These are phyloP conservation scores for Chironomus tepperi DNA, from an alignment of 1,140 invertebrate genomes.

Conservation along the genomic window DNA sequence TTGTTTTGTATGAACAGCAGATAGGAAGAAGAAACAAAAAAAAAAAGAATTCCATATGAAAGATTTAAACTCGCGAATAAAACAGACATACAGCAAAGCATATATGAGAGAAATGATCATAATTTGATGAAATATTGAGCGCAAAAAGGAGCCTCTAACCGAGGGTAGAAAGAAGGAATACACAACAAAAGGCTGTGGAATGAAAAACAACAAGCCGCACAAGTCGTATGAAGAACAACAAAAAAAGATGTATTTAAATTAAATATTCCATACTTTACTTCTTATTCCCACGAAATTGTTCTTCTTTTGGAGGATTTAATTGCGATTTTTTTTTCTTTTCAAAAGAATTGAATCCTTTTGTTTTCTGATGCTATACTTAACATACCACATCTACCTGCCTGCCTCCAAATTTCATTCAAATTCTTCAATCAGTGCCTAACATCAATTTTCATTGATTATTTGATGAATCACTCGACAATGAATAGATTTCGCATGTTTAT, in stretches of 20 bases:
- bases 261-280: neutral
- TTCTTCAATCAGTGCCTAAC: neutral
- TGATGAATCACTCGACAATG: neutral
- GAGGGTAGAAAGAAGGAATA: neutral
- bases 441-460: no score
- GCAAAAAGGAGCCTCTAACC: neutral
- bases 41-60: neutral
- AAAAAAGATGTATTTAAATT: conserved; percentile 2
- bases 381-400: neutral
- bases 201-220: conserved; percentile 18
- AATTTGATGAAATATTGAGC: conserved; percentile 20
- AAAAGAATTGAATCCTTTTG: neutral
- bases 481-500: neutral
- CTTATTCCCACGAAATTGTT: conserved; percentile 6
- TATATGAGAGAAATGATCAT: neutral
- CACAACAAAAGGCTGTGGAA: neutral
- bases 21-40: neutral
- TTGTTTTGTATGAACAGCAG: neutral
- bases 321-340: neutral
- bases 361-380: neutral
- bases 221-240: conserved; percentile 2
- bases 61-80: neutral
- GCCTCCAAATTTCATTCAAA: neutral
- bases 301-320: neutral
- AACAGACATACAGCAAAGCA: neutral